phyloP scores from a whole-genome alignment of 2,113 vertebrate species.

The Vulpes lagopus region DNA sequence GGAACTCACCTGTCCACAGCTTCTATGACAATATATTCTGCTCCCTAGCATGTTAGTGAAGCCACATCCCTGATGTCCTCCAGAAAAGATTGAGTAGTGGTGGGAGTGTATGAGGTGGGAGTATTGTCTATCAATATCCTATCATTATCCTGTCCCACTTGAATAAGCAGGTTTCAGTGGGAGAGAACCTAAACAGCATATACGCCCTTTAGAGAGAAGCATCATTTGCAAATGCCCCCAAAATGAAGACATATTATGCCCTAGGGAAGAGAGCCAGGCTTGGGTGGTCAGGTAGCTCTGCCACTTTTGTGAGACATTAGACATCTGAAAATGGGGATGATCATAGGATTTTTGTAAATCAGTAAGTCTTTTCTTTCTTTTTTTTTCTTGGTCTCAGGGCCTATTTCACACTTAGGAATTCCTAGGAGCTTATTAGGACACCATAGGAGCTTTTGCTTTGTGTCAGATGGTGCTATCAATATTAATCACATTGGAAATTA shows the following conservation, averaged over 20 bases:
- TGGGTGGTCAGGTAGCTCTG: background rate
- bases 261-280: background rate
- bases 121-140: background rate
- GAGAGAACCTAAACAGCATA: background rate
- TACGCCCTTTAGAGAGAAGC: background rate
- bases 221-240: background rate
- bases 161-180: background rate
- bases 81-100: background rate
- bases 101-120: background rate
- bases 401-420: background rate
- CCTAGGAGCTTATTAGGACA: background rate
- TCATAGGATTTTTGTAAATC: background rate
- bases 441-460: background rate
- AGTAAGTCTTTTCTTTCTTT: background rate
- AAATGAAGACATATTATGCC: background rate
- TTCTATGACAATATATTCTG: background rate
- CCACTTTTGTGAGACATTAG: background rate
- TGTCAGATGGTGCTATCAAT: background rate
- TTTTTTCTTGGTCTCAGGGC: background rate
- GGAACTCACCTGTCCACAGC: background rate
- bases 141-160: too few species aligned
- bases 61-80: background rate
- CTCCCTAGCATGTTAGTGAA: background rate
- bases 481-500: background rate
- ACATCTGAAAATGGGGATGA: background rate